These are phyloP conservation scores for Halocynthia aurantium DNA, from an alignment of 23 tunicate genomes.

Conservation along the genomic window DNA sequence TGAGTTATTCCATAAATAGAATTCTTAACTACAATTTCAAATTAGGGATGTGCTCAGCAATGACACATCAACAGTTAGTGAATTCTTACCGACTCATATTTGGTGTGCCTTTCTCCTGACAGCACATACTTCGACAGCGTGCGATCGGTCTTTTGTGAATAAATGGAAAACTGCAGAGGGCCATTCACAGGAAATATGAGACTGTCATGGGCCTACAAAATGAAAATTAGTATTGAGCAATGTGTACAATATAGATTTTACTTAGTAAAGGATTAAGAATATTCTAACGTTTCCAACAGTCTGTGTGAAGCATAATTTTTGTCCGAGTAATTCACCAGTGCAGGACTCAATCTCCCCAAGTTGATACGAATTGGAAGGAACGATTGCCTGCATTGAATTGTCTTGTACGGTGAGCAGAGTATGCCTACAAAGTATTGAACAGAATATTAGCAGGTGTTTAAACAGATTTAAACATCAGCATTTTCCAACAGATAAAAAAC, in stretches of 20 bases:
- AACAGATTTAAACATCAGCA: too few species aligned
- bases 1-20: too few species aligned
- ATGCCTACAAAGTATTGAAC: too few species aligned
- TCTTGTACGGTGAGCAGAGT: too few species aligned
- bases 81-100: constrained; percentile 8
- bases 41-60: too few species aligned
- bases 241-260: not conserved
- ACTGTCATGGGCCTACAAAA: not conserved
- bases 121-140: constrained; percentile 18
- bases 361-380: too few species aligned
- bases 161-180: constrained; percentile 23
- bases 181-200: constrained; percentile 38
- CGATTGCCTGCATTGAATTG: too few species aligned
- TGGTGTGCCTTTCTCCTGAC: not conserved
- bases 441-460: too few species aligned
- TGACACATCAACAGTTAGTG: not conserved
- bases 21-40: too few species aligned
- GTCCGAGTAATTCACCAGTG: constrained; percentile 51
- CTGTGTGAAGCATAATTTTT: constrained; percentile 42
- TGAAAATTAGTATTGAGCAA: not conserved
- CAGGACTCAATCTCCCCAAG: constrained; percentile 10
- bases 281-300: not conserved
- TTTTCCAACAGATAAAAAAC: too few species aligned
- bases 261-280: not conserved
- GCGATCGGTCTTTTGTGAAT: constrained; percentile 47